phyloP scores from a whole-genome alignment of 2,888 invertebrate genomes.

The Eilema depressum region DNA sequence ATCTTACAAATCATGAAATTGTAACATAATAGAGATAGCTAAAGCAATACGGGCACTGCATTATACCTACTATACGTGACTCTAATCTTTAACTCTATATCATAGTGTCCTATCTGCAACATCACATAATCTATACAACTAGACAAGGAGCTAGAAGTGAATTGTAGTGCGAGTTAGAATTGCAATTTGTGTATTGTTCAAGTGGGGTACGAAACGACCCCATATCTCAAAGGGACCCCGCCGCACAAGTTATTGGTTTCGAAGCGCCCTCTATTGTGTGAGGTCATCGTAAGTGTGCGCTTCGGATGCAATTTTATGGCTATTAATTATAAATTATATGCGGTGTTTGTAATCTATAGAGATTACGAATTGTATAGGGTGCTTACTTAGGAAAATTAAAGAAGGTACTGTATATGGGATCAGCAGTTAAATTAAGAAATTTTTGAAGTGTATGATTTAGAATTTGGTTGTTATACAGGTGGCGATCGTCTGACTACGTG shows the following conservation, averaged over 20 bases:
- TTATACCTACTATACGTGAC: neutral
- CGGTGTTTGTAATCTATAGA: slow-evolving; percentile 18
- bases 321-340: slow-evolving; percentile 48
- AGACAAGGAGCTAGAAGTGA: slow-evolving; percentile 47
- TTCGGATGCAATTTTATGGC: slow-evolving; percentile 57
- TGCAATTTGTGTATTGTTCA: slow-evolving; percentile 76
- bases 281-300: slow-evolving; percentile 53
- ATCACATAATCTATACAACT: slow-evolving; percentile 34
- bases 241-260: slow-evolving; percentile 63
- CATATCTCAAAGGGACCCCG: slow-evolving; percentile 51
- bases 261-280: slow-evolving; percentile 64
- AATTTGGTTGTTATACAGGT: no score
- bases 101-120: slow-evolving; percentile 4
- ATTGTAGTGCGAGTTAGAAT: slow-evolving; percentile 65
- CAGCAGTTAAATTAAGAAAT: neutral
- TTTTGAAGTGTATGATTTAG: no score
- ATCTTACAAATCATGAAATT: neutral
- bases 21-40: no score
- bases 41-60: neutral
- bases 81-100: neutral
- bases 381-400: slow-evolving; percentile 6
- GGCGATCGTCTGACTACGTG: no score
- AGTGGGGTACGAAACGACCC: slow-evolving; percentile 60
- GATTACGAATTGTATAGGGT: neutral
- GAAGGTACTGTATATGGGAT: neutral